Conservation (phyloP, 2,113 vertebrate genomes). For the Ctenomys sociabilis region DNA sequence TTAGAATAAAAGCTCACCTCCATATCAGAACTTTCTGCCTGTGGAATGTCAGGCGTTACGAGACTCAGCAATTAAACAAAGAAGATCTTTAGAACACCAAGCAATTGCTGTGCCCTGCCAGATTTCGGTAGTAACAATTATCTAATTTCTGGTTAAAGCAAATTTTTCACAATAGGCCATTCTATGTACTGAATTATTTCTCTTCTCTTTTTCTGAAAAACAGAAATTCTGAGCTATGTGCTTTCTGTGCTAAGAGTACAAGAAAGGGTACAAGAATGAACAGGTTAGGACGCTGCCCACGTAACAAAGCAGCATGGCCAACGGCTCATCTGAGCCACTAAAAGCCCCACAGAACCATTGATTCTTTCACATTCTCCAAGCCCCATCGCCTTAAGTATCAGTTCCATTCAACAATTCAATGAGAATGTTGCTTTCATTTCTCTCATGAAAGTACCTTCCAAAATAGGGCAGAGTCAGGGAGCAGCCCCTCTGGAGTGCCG, state of each 20-base stretch:
- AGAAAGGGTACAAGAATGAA: slow-evolving; percentile 46
- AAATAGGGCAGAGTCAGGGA: slow-evolving; percentile 13
- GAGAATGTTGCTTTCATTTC: not conserved
- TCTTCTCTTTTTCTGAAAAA: slow-evolving; percentile 1
- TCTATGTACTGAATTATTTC: not conserved
- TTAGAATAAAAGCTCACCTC: not conserved
- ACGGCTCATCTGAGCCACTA: not conserved
- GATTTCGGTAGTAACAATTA: not conserved
- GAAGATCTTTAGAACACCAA: not conserved
- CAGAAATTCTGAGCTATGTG: not conserved
- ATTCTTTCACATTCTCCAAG: slow-evolving; percentile 44
- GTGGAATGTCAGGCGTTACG: slow-evolving; percentile 10
- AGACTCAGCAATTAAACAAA: slow-evolving; percentile 49
- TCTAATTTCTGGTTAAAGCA: slow-evolving; percentile 28
- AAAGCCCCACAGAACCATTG: not conserved
- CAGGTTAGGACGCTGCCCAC: not conserved
- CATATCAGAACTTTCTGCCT: not conserved
- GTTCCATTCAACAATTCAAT: not conserved
- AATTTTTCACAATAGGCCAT: slow-evolving; percentile 40
- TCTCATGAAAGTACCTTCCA: not conserved
- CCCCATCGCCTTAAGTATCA: not conserved
- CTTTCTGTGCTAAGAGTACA: not conserved
- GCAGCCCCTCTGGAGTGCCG: not conserved
- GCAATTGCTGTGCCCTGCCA: not conserved
- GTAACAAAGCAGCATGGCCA: not conserved